Evolutionary conservation across 2,888 invertebrate species (phyloP), one percentile per base, ranked within the genome.

Genomic region (Aphidoletes aphidimyza): DNA sequence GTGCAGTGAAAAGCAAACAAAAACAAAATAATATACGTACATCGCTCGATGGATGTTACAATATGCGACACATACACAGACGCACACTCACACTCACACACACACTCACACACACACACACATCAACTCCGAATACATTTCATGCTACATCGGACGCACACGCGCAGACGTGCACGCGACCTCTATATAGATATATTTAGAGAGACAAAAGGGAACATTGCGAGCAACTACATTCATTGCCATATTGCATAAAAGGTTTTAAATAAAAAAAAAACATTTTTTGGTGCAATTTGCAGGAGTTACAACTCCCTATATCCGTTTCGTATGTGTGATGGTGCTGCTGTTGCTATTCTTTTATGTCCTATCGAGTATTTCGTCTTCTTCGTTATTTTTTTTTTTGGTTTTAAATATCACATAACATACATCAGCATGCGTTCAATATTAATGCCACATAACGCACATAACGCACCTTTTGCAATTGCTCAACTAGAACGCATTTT

Each of bases 401-500:
- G 3, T 22, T n/a, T 1, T 14, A 30, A 69, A 69, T 30, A 69
- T 69, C 69, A 14, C 30, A 69, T 69, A 69, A 69, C 69, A 54
- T 6, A 26, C 54, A 69, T 54, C 54, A 54, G 54, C 54, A 54
- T n/a, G 54, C 54, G 22, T 22, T 54, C 22, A 54, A 54, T n/a
- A n/a, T n/a, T n/a, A 54, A 54, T 69, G 69, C 69, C n/a, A n/a
- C n/a, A n/a, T n/a, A 69, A 26, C 22, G 54, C 54, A 54, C 54
- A 22, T 26, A 54, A 69, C 69, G 69, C 69, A 69, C 69, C 69
- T 69, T 69, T 69, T 69, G 69, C 30, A 69, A 30, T 69, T 69
- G 69, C 69, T 69, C 69, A 30, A 69, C 69, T 69, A 69, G 69
- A 69, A 69, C 69, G 69, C 69, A 69, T 69, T 69, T 69, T n/a